These are phyloP conservation scores for Nemotelus pantherinus DNA, from an alignment of 2,888 invertebrate genomes.

Conservation along the genomic window DNA sequence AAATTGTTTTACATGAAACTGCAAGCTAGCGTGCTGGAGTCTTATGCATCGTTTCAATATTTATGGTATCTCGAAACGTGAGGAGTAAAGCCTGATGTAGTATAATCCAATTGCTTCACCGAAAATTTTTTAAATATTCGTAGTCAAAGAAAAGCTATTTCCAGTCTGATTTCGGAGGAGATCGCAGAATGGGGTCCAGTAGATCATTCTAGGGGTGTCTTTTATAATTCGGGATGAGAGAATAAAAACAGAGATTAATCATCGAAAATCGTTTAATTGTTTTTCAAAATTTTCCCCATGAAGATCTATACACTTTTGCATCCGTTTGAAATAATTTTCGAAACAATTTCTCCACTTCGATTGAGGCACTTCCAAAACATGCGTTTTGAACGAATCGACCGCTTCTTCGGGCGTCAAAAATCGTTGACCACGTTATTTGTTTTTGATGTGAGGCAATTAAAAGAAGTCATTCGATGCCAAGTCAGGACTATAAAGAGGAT, in stretches of 20 bases:
- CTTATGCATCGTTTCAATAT: too few relatives aligned
- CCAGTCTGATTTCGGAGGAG: too few relatives aligned
- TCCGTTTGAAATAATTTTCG: constrained; percentile 42
- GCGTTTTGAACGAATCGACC: constrained; percentile 46
- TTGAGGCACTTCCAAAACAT: constrained; percentile 48
- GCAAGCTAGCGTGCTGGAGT: too few relatives aligned
- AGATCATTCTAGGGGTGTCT: background rate
- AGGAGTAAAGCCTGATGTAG: too few relatives aligned
- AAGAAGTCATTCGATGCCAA: constrained; percentile 28
- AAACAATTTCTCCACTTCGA: constrained; percentile 28
- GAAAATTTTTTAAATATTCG: too few relatives aligned
- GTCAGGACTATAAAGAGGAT: background rate
- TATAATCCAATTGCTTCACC: too few relatives aligned
- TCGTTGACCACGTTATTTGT: constrained; percentile 28
- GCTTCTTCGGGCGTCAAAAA: constrained; percentile 47
- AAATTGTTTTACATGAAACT: too few relatives aligned
- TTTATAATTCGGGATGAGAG: too few relatives aligned
- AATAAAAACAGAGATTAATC: too few relatives aligned
- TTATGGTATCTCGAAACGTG: too few relatives aligned
- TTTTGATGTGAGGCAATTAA: constrained; percentile 19
- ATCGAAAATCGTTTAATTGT: background rate
- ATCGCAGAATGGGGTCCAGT: too few relatives aligned
- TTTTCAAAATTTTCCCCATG: constrained; percentile 43
- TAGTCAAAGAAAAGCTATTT: too few relatives aligned
- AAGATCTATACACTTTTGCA: constrained; percentile 46